Evolutionary conservation across 2,888 invertebrate species (phyloP).

Genomic region (Oxystoma pomonae): DNA sequence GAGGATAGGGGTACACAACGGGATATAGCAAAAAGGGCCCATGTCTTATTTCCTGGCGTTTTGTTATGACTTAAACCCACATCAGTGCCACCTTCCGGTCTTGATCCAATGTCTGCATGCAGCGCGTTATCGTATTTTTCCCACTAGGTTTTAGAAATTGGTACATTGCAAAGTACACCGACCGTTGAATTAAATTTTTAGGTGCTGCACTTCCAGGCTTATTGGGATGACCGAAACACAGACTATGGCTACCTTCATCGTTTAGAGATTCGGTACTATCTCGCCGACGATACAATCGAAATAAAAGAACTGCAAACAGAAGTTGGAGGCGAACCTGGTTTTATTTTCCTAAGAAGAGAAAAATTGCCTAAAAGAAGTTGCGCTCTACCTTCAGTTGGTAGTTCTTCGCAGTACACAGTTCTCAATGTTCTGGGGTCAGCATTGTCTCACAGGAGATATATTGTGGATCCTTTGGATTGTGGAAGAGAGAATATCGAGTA

Average conservation of each 20-base stretch:
- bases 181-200: no score
- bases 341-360: constrained; percentile 69
- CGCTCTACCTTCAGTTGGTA: constrained; percentile 50
- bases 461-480: constrained; percentile 56
- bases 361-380: constrained; percentile 70
- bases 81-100: no score
- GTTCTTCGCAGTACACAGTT: constrained; percentile 51
- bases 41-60: no score
- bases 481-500: constrained; percentile 50
- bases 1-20: no score
- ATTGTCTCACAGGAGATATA: constrained; percentile 52
- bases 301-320: constrained; percentile 69
- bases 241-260: constrained; percentile 74
- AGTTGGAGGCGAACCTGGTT: constrained; percentile 69
- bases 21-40: no score
- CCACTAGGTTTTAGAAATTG: no score
- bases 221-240: constrained; percentile 82
- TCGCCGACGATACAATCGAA: constrained; percentile 86
- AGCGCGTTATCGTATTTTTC: no score
- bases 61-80: no score
- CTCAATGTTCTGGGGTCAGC: constrained; percentile 61
- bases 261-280: constrained; percentile 77
- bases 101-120: no score
- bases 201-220: constrained; percentile 73
- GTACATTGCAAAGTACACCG: no score